Base-by-base conservation (phyloP, 37 sponge, comb jelly and placozoan species). In the Diacarnus erythraeanus region DNA sequence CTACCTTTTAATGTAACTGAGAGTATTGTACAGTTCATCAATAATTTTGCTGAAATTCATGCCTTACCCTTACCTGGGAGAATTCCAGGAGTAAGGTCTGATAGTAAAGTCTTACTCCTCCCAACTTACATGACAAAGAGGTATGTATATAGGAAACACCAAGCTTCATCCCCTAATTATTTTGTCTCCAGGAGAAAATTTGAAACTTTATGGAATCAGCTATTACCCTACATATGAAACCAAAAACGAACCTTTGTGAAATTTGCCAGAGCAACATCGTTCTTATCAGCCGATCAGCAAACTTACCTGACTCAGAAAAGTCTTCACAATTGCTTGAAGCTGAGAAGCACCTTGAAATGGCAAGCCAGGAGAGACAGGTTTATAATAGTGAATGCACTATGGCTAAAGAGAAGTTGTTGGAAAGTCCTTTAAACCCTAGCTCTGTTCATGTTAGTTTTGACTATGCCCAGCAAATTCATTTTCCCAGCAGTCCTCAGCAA, bases 391-490 rank as follows among this genome's bases (percentile, higher is more conserved):
- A 47, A 47, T 47, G 51, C 12, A 47, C 51, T 15, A 12, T 12
- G 12, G 51, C 12, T 12, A 47, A 47, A 47, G 51, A 47, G 51
- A 47, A 47, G 51, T 47, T 47, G 51, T 6, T 12, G 10, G 12
- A 47, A 12, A 12, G 12, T 47, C 51, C 51, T 15, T 47, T 47
- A 47, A 47, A 47, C 51, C 51, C 51, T 47, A 47, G 51, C 51
- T 15, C 12, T 47, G 12, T 47, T 47, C 51, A 47, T 47, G 12
- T 47, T 59, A 67, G 71, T 38, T 82, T 67, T 34, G 83, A 82
- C 26, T 25, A 30, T 59, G 76, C 69, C 4, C 76, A 81, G 74
- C 83, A 83, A 70, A 57, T 83, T n/a, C 83, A 75, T 75, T 83
- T 54, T 57, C 77, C 84, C 25, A 76, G 51, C 47, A 66, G 69